Evolutionary conservation across 2,888 invertebrate genomes (phyloP).

Genomic region (Himalopsyche kuldschensis): DNA sequence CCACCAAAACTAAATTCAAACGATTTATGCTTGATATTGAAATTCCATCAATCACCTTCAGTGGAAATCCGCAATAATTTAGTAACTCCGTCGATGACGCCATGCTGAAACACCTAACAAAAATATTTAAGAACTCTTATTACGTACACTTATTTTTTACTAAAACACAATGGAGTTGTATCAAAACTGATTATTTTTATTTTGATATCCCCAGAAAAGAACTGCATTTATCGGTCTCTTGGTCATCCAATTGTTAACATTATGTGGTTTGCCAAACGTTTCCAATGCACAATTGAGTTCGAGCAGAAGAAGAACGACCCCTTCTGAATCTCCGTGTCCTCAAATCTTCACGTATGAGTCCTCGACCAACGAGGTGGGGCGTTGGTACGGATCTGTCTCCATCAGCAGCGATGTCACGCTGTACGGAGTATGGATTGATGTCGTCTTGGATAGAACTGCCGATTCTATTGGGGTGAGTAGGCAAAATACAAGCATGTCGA

Average conservation of each 20-base stretch:
- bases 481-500: neutral
- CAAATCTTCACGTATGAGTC: conserved; percentile 62
- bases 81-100: too few relatives aligned
- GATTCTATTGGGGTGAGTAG: conserved; percentile 62
- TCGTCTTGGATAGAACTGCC: conserved; percentile 62
- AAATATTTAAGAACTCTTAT: too few relatives aligned
- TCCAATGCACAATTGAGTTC: neutral
- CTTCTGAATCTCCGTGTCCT: conserved; percentile 59
- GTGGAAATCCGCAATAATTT: too few relatives aligned
- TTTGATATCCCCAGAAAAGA: neutral
- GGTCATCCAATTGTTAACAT: neutral
- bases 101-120: too few relatives aligned
- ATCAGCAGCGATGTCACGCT: conserved; percentile 60
- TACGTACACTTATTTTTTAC: too few relatives aligned
- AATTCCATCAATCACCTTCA: too few relatives aligned
- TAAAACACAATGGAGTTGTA: too few relatives aligned
- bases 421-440: conserved; percentile 62
- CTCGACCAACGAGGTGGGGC: conserved; percentile 56
- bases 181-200: too few relatives aligned
- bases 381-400: conserved; percentile 66
- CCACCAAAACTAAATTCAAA: too few relatives aligned
- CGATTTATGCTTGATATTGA: too few relatives aligned
- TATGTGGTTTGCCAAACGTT: neutral
- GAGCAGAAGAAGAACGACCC: neutral
- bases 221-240: neutral